Evolutionary conservation across 2,888 invertebrate species (phyloP).

Genomic region (Bellardia pandia): DNA sequence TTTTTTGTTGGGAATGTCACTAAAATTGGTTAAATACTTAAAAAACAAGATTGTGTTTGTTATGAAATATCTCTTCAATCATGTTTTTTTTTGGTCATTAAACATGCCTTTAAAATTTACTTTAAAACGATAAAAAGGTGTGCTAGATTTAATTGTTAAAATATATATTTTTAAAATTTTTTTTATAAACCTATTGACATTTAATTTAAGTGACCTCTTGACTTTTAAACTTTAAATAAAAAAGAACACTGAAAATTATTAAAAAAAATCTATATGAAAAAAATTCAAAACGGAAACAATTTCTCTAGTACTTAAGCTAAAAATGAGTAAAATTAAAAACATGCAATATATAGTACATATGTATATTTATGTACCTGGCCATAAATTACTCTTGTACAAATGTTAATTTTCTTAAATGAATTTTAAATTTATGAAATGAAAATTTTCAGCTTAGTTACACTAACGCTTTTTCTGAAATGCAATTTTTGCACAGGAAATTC

Average conservation of each 20-base stretch:
- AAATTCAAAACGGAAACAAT: conserved; percentile 46
- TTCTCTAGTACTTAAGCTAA: conserved; percentile 20
- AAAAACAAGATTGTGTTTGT: conserved; percentile 5
- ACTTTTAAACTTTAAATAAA: conserved; percentile 63
- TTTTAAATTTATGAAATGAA: conserved; percentile 30
- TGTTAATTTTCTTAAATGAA: conserved; percentile 48
- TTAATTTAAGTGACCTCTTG: conserved; percentile 57
- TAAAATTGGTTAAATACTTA: conserved; percentile 12
- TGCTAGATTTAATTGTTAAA: conserved; percentile 35
- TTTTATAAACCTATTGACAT: conserved; percentile 47
- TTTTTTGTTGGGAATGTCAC: neutral
- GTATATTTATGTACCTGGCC: neutral
- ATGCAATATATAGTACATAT: conserved; percentile 44
- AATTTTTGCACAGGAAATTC: conserved; percentile 37
- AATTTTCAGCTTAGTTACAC: neutral
- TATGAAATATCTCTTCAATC: neutral
- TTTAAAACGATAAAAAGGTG: conserved; percentile 24
- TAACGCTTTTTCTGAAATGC: conserved; percentile 6
- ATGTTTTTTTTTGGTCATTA: neutral
- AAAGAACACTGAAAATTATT: neutral
- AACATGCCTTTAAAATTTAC: conserved; percentile 6
- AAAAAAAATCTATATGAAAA: conserved; percentile 7
- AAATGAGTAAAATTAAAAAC: conserved; percentile 19
- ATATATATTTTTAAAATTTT: neutral
- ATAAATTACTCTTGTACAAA: conserved; percentile 57